A percentile compares a stretch with the other conserved stretches of the same genome.
Conservation (phyloP, 2,797 vertebrate species). For the Ceyx erithaca region DNA sequence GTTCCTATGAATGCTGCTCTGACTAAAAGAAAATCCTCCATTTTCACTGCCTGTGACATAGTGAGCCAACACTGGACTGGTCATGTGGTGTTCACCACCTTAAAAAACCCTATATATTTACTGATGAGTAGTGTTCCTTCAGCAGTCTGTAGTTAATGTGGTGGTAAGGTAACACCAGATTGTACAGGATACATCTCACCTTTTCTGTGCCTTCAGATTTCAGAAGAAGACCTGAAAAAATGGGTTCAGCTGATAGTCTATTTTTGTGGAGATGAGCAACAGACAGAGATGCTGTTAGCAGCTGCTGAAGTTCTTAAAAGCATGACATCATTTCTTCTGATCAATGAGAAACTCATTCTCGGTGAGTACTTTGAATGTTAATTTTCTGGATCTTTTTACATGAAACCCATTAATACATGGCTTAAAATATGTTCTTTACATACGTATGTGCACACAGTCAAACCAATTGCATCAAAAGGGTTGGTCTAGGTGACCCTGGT, state of each 20-base stretch:
- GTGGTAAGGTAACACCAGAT: background rate
- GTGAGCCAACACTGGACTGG: background rate
- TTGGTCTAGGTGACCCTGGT: background rate
- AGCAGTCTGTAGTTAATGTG: background rate
- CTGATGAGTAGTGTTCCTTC: background rate
- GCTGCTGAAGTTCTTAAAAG: slow-evolving; percentile 86
- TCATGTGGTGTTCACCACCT: background rate
- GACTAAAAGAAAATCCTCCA: background rate
- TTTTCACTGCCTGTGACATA: background rate
- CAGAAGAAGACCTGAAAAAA: slow-evolving; percentile 74
- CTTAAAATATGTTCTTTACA: background rate
- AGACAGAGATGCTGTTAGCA: slow-evolving; percentile 86
- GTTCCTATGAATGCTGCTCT: background rate
- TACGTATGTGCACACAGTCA: background rate
- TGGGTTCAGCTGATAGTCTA: slow-evolving; percentile 85
- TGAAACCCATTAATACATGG: background rate
- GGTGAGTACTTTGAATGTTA: slow-evolving; percentile 79
- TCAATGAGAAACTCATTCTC: slow-evolving; percentile 77
- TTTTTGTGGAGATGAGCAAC: slow-evolving; percentile 87
- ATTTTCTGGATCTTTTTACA: background rate
- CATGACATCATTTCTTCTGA: slow-evolving; percentile 79
- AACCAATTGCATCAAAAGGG: background rate
- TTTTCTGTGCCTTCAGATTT: slow-evolving; percentile 57
- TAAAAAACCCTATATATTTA: background rate
- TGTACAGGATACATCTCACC: background rate